Base-by-base conservation (phyloP, 2,888 invertebrate species). In the Spodoptera littoralis region DNA sequence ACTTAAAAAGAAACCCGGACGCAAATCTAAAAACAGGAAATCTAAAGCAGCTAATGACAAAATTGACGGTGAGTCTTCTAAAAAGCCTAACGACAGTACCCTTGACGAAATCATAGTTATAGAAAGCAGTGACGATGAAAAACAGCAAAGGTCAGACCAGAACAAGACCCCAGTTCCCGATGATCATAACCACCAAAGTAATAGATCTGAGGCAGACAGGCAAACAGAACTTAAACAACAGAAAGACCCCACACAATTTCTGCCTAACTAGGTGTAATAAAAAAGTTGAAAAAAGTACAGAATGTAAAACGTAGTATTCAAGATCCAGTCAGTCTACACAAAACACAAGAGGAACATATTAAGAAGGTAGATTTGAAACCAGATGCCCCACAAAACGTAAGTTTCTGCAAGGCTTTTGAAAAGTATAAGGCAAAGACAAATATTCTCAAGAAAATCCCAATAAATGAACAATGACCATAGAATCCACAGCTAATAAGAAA, bases 391-490 rank as follows among this genome's bases (percentile, higher is more conserved):
- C 88, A 90, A 5, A 92, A 90, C 53, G 92, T 4, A 0, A 3
- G 27, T 5, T 5, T 27, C 27, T 4, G 0, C 5, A 27, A 27
- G 5, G 27, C 3, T 27, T 27, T 27, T 27, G 27, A 27, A 4
- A 4, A 27, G 5, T 3, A 66, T 27, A 83, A 5, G 88, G 89
- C 46, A 92, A 93, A 11, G 91, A 93, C 0, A 87, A 83, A 88
- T 0, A 67, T 90, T 1, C 70, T 91, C 8, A 91, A 91, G 65
- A 95, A 95, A 56, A 91, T 96, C 11, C 88, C 94, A 0, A 88
- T 96, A 59, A 96, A 95, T 48, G 96, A 96, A 27, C 96, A 96
- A 72, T 96, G 96, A 96, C 96, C 0, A 92, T 96, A 67, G 96
- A 96, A 72, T 90, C 92, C 44, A 91, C 96, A 77, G 93, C 95